These are phyloP conservation scores for Ellobium chinense DNA, from an alignment of 2,888 invertebrate genomes.

Conservation along the genomic window DNA sequence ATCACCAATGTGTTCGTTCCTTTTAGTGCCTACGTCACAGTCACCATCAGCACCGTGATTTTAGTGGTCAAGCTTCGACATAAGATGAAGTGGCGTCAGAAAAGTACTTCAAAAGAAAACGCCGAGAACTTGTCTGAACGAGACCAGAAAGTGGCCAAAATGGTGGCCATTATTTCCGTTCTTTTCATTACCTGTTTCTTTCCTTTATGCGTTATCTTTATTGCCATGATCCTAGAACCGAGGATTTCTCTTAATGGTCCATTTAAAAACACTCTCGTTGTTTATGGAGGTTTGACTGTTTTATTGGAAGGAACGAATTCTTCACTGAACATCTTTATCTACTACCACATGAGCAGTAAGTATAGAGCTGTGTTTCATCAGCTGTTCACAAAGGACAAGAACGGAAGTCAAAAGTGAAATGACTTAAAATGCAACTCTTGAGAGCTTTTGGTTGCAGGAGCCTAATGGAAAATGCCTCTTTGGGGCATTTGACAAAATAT, in stretches of 20 bases:
- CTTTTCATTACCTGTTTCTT: not conserved
- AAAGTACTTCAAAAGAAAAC: not conserved
- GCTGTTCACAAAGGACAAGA: too few species aligned
- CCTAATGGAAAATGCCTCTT: too few species aligned
- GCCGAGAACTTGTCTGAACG: not conserved
- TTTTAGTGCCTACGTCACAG: not conserved
- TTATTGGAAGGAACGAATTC: constrained; percentile 1
- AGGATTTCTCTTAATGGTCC: not conserved
- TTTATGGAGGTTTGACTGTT: not conserved
- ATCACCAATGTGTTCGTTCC: not conserved
- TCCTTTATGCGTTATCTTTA: not conserved
- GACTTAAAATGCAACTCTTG: too few species aligned
- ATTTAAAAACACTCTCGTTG: not conserved
- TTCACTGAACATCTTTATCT: not conserved
- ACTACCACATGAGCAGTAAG: constrained; percentile 12
- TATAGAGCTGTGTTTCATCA: constrained; percentile 2
- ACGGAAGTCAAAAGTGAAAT: too few species aligned
- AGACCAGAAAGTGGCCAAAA: not conserved
- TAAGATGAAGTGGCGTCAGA: not conserved
- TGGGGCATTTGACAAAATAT: too few species aligned
- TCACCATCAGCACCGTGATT: not conserved
- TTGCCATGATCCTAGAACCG: not conserved
- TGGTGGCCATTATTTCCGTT: not conserved
- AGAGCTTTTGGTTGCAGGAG: too few species aligned
- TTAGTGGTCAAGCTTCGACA: not conserved